Evolutionary conservation across 2,888 invertebrate genomes (phyloP), one percentile per base, ranked within the genome.

Genomic region (Taphrorychus bicolor): DNA sequence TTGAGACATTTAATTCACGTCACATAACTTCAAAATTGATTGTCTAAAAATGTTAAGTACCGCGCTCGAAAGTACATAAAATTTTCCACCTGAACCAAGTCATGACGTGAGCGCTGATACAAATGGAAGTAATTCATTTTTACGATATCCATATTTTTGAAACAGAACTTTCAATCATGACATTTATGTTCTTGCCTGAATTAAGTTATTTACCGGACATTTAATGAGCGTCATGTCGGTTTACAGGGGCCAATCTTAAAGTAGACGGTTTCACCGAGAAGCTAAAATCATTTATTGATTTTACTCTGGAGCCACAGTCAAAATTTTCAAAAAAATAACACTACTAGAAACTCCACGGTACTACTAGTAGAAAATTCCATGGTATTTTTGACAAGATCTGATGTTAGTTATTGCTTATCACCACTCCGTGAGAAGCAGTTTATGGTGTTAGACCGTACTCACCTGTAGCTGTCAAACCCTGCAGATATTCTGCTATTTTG

Each of bases 131-230:
- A 67, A 57, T 62, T 61, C 62, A 57, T 61, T 62, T 66, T 67
- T 67, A 67, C 58, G 61, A 67, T 67, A 67, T 67, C 48, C 62
- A 67, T 62, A 67, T 62, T 62, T 67, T 62, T 52, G 58, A 57
- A 61, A 66, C 54, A 32, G 60, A 60, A 60, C 60, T 60, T 66
- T 61, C 58, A 61, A 57, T 61, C 42, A 42, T 66, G 66, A 66
- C 66, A 60, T 40, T 66, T 66, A 66, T 66, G 61, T 61, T 23
- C 60, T 42, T 40, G 49, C 21, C 42, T 54, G 60, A 66, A 60
- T 60, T 60, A 54, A 66, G 66, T 42, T 66, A 60, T 66, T 61
- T 57, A 42, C 57, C 48, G 53, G 41, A 56, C 66, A 61, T 42
- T 48, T 66, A 59, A 53, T 65, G 59, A 63, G 63, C 56, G 41